Percentiles rank a stretch among this genome's conserved stretches.
Evolutionary conservation across 2,888 invertebrate genomes (phyloP).

Genomic region (Leptopilina myrica): DNA sequence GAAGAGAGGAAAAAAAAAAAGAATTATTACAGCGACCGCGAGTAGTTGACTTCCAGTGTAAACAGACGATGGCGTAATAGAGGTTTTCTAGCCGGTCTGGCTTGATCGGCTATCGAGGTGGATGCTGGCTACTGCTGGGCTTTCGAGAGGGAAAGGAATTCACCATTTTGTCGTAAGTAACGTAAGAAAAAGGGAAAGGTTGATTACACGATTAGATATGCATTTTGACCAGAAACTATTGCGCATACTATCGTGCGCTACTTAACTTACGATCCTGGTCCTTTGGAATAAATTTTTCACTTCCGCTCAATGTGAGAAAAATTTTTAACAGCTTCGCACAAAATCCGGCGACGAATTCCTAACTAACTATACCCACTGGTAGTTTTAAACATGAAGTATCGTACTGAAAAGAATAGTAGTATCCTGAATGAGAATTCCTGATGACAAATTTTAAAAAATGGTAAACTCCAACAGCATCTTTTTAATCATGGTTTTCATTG

Average conservation of each 20-base stretch:
- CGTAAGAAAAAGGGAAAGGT: constrained; percentile 71
- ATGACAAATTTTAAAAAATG: too few relatives aligned
- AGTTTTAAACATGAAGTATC: too few relatives aligned
- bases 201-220: constrained; percentile 70
- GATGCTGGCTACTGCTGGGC: constrained; percentile 65
- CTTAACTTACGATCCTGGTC: constrained; percentile 48
- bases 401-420: too few relatives aligned
- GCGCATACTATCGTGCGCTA: constrained; percentile 46
- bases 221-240: constrained; percentile 58
- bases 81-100: constrained; percentile 68
- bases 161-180: constrained; percentile 69
- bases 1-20: constrained; percentile 38
- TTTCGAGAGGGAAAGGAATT: constrained; percentile 73
- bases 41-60: constrained; percentile 70
- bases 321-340: too few relatives aligned
- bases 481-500: too few relatives aligned
- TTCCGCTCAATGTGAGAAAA: too few relatives aligned
- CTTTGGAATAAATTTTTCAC: not conserved
- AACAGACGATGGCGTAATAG: constrained; percentile 71
- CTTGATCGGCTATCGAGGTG: constrained; percentile 74
- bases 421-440: too few relatives aligned
- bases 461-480: too few relatives aligned
- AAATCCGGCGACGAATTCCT: too few relatives aligned
- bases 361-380: too few relatives aligned
- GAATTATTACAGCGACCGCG: constrained; percentile 49